Base-by-base conservation (phyloP, 2,888 invertebrate genomes). In the Hydraecia micacea region DNA sequence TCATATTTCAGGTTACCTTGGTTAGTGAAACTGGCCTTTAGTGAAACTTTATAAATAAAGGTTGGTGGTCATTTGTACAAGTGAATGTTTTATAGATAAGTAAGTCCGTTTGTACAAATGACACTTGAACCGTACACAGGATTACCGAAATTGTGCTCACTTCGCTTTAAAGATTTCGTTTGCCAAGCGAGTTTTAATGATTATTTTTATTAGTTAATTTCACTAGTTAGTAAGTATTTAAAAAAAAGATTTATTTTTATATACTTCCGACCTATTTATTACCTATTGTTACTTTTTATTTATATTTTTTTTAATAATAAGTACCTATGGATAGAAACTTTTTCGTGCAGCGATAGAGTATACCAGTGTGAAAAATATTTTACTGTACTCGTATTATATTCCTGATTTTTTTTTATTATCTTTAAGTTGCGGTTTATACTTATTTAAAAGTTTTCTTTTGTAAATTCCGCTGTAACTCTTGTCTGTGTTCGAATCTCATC, bases 401-500 rank as follows among this genome's bases (percentile, higher is more conserved):
- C 91, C 91, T 91, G 89, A 80, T 90, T 91, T 80, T 84, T 86
- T 84, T 32, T 32, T 80, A 85, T 83, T 92, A 90, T 88, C 84
- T 92, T 89, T 95, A 94, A 94, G 93, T 95, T 94, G 96, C 96
- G 96, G 96, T 96, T 93, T 93, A 95, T 96, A 96, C 96, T 96
- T 96, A 96, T 93, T 92, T 91, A 88, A 93, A 93, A 91, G 91
- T 92, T 85, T 82, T 85, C 82, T 77, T 85, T 85, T 85, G 76
- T 85, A 85, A 93, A 92, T 92, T 91, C 92, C 91, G 89, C 92
- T 91, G 87, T 91, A 89, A 91, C 87, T 92, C 92, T 95, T 94
- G 93, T 95, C 94, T 94, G 91, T 92, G 88, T 93, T 92, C 87
- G 96, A 96, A 96, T 96, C 96, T 96, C 96, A 95, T 90, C 88